Evolutionary conservation across 2,888 invertebrate genomes (phyloP), one percentile per base, ranked within the genome.

Genomic region (Axea sp.): DNA sequence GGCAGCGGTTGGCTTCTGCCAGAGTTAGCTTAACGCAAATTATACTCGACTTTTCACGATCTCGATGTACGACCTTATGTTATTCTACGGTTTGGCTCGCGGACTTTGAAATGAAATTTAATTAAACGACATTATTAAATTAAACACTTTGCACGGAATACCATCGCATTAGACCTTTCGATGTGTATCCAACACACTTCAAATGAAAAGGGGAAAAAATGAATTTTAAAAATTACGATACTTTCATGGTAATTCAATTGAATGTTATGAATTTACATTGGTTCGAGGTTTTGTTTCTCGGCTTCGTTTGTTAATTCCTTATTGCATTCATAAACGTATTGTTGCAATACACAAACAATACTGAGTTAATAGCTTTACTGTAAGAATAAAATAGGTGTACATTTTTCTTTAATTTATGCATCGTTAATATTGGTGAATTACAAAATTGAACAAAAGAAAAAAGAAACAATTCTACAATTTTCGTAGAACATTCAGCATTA

Each of bases 121-220:
- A 72, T 72, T 64, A 72, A 72, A 72, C 57, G 71, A 57, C 64
- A 47, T 72, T 72, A 72, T 72, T 59, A 51, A 72, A 72, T 73
- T 73, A 73, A 51, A 65, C 60, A 65, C 57, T 59, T 65, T 60
- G 53, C 26, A 33, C 47, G 51, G 28, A 59, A 59, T 68, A 37
- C 49, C 49, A 59, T 68, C 39, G 35, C 59, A 47, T 59, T 43
- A 51, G 49, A 33, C 33, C 67, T 31, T 49, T 19, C 28, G 43
- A 59, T 59, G 35, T 59, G 43, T 41, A 43, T 35, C 35, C 68
- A 59, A 35, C 68, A 33, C 39, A 59, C 39, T 51, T 68, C 37
- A 45, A 65, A 41, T 9, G 28, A 3, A 53, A 53, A 33, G 19
- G 12, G 1, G 19, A 2, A 57, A 47, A 57, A 67, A 67, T 35